Percentiles rank a stretch among this genome's conserved stretches.
These are phyloP conservation scores for Leptinotarsa haldemani DNA, from an alignment of 2,888 invertebrate genomes.

Conservation along the genomic window DNA sequence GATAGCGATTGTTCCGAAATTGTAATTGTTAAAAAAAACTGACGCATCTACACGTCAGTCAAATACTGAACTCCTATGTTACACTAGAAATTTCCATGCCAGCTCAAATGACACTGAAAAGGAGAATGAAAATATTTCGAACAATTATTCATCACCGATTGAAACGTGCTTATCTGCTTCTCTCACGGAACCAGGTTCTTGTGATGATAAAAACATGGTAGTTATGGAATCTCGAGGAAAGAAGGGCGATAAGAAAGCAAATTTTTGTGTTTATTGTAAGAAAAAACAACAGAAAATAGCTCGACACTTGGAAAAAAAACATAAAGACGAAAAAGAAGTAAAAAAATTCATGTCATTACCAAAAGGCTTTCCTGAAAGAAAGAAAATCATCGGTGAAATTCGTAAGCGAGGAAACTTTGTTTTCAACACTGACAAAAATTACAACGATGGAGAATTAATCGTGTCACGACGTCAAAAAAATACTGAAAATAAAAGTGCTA, in stretches of 20 bases:
- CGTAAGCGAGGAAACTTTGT: conserved; percentile 29
- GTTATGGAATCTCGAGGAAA: conserved; percentile 4
- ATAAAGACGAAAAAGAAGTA: conserved; percentile 26
- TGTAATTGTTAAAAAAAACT: background rate
- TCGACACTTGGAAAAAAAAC: conserved; percentile 23
- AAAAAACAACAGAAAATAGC: conserved; percentile 32
- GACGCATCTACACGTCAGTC: background rate
- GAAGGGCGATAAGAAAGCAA: conserved; percentile 25
- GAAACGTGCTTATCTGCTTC: conserved; percentile 1
- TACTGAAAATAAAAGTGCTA: background rate
- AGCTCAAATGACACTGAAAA: background rate
- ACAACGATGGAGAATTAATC: conserved; percentile 28
- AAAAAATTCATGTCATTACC: conserved; percentile 26
- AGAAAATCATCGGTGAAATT: conserved; percentile 18
- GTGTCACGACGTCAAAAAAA: conserved; percentile 21
- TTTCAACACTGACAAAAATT: conserved; percentile 23
- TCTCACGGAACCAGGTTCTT: conserved; percentile 19
- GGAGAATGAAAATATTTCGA: background rate
- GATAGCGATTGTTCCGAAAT: background rate
- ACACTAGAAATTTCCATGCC: background rate
- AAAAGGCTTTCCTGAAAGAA: conserved; percentile 19
- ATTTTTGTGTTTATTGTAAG: conserved; percentile 31
- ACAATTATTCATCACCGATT: background rate
- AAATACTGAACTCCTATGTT: background rate
- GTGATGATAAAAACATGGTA: conserved; percentile 14